Base-by-base conservation (phyloP, 2,113 vertebrate species). In the Diphyllodes magnificus region DNA sequence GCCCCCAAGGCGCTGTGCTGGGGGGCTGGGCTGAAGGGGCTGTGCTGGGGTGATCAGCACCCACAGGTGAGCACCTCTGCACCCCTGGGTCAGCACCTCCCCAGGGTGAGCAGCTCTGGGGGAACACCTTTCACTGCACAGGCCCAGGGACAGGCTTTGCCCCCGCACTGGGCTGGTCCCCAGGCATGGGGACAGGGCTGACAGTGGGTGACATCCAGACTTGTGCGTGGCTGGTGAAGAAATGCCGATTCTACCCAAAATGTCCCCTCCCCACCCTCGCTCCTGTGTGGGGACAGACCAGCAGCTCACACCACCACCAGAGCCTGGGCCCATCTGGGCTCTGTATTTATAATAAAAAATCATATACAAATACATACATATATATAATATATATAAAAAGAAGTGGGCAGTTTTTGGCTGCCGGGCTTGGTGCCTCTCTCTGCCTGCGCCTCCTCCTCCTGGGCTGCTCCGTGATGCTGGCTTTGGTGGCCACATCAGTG, bases 361-460 rank as follows among this genome's bases (percentile, higher is more conserved):
- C 42, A 80, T 96, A 94, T 94, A 95, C 88, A 87, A 94, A 93
- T 88, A 90, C 70, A 82, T 65, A 78, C 81, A 86, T 56, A 92
- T 65, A 94, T 84, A 96, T 81, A 91, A 84, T 60, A 89, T 75
- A 88, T 60, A 89, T 77, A 85, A 28, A 76, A 60, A 95, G 45
- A 70, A 22, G 24, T 19, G 40, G 64, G 56, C 49, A 78, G 84
- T 0, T 33, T 40, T 35, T 56, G 65, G 65, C 65, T 47, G 82
- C 82, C 53, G 21, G 39, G 39, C 35, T 51, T 0, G 0, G 33
- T 56, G 64, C 40, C 13, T 30, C 54, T 53, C 44, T 39, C 54
- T 15, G 44, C 39, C 33, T 54, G n/a, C 0, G 1, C 22, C 25
- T 59, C 37, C 17, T 54, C 47, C 35, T 93, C 44, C 37, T 20